Evolutionary conservation across 1,140 invertebrate genomes (phyloP).

Genomic region (Dysdera silvatica): DNA sequence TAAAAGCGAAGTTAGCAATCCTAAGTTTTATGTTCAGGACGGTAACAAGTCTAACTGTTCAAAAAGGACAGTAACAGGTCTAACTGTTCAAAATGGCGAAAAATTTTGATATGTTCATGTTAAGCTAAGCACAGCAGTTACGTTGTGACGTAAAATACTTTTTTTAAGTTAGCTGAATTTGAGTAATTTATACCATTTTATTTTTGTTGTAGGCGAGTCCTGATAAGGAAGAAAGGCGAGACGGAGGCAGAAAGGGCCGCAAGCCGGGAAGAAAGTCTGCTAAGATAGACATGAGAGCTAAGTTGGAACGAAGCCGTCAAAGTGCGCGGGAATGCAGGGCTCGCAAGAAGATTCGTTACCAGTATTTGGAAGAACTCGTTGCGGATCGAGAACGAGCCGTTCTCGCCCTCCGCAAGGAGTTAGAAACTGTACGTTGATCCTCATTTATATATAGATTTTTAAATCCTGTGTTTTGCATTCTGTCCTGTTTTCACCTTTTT

Average conservation of each 20-base stretch:
- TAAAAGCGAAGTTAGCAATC: no score
- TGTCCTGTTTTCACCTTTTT: no score
- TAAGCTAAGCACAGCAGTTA: no score
- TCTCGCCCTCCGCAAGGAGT: constrained; percentile 73
- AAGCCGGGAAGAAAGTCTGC: constrained; percentile 78
- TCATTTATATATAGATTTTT: no score
- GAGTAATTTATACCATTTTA: neutral
- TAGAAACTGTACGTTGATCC: constrained; percentile 66
- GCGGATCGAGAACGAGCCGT: constrained; percentile 90
- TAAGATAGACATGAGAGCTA: constrained; percentile 88
- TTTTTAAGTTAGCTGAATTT: no score
- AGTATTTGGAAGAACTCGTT: constrained; percentile 93
- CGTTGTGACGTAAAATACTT: no score
- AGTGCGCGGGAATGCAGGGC: constrained; percentile 94
- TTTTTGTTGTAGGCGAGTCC: constrained; percentile 13
- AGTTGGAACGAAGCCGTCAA: constrained; percentile 89
- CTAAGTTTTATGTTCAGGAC: no score
- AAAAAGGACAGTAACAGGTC: no score
- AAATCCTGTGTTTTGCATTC: no score
- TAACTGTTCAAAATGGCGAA: no score
- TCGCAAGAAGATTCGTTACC: constrained; percentile 90
- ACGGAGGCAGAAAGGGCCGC: constrained; percentile 61
- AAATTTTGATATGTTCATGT: no score
- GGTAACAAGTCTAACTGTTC: no score
- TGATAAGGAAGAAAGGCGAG: constrained; percentile 13